phyloP scores from a whole-genome alignment of 2,888 invertebrate genomes.

The Mantis religiosa region DNA sequence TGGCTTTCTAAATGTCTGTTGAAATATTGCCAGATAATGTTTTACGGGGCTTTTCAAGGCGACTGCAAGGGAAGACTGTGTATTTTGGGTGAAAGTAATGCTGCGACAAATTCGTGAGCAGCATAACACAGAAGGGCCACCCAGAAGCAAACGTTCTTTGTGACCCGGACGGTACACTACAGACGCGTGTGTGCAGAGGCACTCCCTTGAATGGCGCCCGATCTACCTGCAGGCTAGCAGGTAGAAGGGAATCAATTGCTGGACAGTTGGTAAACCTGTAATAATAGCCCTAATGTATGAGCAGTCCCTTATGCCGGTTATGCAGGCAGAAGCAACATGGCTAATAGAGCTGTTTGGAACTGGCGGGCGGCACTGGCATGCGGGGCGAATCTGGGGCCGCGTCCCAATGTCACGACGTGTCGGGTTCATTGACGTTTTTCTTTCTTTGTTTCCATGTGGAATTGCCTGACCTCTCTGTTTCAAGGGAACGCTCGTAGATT shows the following conservation, averaged over 20 bases:
- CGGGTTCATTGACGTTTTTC: background rate
- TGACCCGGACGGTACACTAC: background rate
- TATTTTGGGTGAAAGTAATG: too few species aligned
- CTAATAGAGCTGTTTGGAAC: slow-evolving; percentile 11
- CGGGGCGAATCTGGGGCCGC: slow-evolving; percentile 9
- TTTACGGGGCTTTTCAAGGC: background rate
- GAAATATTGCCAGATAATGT: background rate
- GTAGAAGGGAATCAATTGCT: background rate
- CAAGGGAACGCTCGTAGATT: too few species aligned
- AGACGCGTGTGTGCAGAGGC: background rate
- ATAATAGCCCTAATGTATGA: background rate
- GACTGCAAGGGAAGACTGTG: background rate
- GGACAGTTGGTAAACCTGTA: background rate
- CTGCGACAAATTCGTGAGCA: background rate
- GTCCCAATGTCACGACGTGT: background rate
- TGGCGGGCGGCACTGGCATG: background rate
- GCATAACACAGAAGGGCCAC: background rate
- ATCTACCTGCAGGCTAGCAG: background rate
- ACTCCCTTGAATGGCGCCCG: background rate
- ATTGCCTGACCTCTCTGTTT: too few species aligned
- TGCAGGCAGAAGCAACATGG: background rate
- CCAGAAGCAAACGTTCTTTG: background rate
- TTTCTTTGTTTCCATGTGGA: background rate
- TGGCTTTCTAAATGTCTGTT: too few species aligned
- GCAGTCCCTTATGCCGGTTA: background rate